These are phyloP conservation scores for Zhuqinia jingwanae DNA, from an alignment of 2,888 invertebrate genomes.

Conservation along the genomic window DNA sequence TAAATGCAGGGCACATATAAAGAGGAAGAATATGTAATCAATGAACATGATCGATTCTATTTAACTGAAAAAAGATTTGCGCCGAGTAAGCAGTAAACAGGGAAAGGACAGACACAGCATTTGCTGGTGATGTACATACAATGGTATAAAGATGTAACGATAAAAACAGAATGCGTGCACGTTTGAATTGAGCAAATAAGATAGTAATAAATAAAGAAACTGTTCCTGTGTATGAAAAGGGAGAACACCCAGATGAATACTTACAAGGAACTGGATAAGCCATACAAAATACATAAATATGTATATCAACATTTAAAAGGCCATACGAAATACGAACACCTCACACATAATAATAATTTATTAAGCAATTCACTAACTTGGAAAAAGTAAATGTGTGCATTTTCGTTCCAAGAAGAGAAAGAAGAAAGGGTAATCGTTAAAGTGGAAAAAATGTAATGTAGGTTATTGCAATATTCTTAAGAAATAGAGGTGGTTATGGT, in stretches of 20 bases:
- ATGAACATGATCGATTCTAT: conserved; percentile 54
- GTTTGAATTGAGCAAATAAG: conserved; percentile 1
- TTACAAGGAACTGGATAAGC: neutral
- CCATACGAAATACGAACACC: too few species aligned
- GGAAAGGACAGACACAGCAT: neutral
- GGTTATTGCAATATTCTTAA: neutral
- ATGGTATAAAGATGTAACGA: neutral
- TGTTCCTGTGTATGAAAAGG: neutral
- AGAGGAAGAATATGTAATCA: conserved; percentile 36
- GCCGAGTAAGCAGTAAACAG: conserved; percentile 42
- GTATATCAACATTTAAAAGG: conserved; percentile 15
- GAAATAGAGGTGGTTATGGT: conserved; percentile 18
- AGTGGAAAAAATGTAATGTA: too few species aligned
- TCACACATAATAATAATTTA: too few species aligned
- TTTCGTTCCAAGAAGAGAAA: neutral
- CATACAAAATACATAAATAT: neutral
- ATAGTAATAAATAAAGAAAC: conserved; percentile 37
- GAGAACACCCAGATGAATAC: conserved; percentile 13
- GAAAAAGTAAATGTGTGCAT: neutral
- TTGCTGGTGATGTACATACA: neutral
- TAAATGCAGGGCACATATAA: conserved; percentile 51
- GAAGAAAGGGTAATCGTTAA: neutral
- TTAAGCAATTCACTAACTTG: too few species aligned
- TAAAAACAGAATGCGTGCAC: neutral
- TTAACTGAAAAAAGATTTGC: conserved; percentile 43